These are phyloP conservation scores for Dolichomitus sp. DNA, from an alignment of 2,888 invertebrate genomes.

Conservation along the genomic window DNA sequence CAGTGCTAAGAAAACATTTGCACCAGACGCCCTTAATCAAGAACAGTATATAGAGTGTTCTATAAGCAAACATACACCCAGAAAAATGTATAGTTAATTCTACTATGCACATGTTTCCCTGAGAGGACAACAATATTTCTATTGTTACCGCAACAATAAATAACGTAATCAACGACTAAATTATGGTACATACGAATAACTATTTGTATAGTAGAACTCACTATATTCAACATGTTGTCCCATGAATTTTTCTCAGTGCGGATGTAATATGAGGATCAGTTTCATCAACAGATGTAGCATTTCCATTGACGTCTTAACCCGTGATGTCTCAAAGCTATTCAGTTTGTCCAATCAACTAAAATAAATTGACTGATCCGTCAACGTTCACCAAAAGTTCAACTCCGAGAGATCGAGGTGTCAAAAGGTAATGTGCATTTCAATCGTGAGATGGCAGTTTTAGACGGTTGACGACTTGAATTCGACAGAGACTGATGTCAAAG, in stretches of 20 bases:
- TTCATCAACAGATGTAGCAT: not conserved
- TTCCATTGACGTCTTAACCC: not conserved
- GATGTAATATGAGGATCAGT: too few species aligned
- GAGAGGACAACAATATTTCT: too few species aligned
- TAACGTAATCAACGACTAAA: too few species aligned
- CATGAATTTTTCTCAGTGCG: too few species aligned
- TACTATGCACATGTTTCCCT: too few species aligned
- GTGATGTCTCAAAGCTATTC: not conserved
- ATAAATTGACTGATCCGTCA: not conserved
- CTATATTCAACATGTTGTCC: too few species aligned
- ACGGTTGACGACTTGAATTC: not conserved
- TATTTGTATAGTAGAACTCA: too few species aligned
- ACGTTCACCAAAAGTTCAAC: not conserved
- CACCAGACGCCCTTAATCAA: not conserved
- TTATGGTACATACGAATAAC: too few species aligned
- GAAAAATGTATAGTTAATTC: too few species aligned
- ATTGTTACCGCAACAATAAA: too few species aligned
- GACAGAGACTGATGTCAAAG: not conserved
- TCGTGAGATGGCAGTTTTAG: not conserved
- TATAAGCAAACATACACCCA: conserved; percentile 36
- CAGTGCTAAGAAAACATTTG: not conserved
- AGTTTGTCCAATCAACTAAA: not conserved
- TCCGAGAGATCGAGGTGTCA: not conserved
- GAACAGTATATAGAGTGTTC: conserved; percentile 16
- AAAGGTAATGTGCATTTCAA: not conserved